Percentiles rank a stretch among this genome's conserved stretches.
Conservation (phyloP, 2,888 invertebrate genomes). For the Hydrotaea cyrtoneurina region DNA sequence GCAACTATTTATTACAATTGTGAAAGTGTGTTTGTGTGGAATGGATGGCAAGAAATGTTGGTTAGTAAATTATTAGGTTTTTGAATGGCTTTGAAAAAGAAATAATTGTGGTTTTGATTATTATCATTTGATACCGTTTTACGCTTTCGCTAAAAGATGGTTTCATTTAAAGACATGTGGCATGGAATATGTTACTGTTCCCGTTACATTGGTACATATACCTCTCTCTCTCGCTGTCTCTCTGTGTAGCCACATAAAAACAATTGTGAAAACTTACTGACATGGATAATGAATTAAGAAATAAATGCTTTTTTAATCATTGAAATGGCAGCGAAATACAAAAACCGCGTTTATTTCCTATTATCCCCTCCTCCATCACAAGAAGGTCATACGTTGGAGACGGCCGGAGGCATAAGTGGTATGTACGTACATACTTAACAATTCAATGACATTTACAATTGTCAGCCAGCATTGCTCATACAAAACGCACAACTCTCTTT, state of each 20-base stretch:
- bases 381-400: background rate
- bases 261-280: slow-evolving; percentile 21
- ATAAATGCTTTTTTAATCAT: background rate
- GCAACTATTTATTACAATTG: background rate
- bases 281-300: slow-evolving; percentile 12
- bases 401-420: background rate
- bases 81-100: background rate
- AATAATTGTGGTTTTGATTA: slow-evolving; percentile 21
- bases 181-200: background rate
- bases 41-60: background rate
- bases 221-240: background rate
- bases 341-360: slow-evolving; percentile 1
- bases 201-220: background rate
- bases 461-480: background rate
- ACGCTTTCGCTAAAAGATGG: slow-evolving; percentile 20
- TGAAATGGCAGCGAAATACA: background rate
- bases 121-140: slow-evolving; percentile 35
- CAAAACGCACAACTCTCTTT: too few species aligned
- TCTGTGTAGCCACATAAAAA: background rate
- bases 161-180: background rate
- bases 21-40: background rate
- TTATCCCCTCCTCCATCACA: background rate
- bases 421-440: slow-evolving; percentile 24
- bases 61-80: slow-evolving; percentile 16
- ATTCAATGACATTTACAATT: slow-evolving; percentile 36